Evolutionary conservation across 2,888 invertebrate species (phyloP).

Genomic region (Drosophila percnosoma): DNA sequence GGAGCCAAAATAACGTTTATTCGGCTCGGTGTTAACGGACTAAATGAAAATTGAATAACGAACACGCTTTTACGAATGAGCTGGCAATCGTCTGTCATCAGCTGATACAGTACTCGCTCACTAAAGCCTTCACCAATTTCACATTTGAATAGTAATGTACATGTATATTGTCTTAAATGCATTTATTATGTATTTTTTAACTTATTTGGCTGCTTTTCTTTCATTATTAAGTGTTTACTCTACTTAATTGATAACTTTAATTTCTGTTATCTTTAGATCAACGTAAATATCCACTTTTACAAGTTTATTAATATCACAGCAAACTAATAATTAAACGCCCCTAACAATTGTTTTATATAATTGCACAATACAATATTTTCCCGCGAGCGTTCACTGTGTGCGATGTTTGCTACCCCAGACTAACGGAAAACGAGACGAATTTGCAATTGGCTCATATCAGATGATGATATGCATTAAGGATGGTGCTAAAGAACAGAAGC

Average conservation of each 20-base stretch:
- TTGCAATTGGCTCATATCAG: constrained; percentile 11
- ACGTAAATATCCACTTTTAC: neutral
- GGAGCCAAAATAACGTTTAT: constrained; percentile 36
- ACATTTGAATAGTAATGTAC: neutral
- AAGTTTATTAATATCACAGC: neutral
- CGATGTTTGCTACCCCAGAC: neutral
- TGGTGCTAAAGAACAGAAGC: constrained; percentile 5
- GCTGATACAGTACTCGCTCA: constrained; percentile 39
- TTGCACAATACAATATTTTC: neutral
- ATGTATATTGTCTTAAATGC: neutral
- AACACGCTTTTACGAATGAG: constrained; percentile 11
- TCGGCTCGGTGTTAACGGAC: constrained; percentile 54
- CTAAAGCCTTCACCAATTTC: neutral
- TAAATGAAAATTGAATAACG: constrained; percentile 52
- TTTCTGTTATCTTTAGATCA: no score
- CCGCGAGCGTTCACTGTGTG: constrained; percentile 4
- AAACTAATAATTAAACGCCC: neutral
- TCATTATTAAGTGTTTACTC: neutral
- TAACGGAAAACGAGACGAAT: constrained; percentile 9
- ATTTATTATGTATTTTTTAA: neutral
- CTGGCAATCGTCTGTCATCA: constrained; percentile 23
- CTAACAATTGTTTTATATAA: neutral
- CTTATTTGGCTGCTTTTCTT: neutral
- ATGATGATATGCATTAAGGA: neutral
- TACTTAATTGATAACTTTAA: neutral